Evolutionary conservation across 2,797 vertebrate species (phyloP).

Genomic region (Oreochromis mossambicus): DNA sequence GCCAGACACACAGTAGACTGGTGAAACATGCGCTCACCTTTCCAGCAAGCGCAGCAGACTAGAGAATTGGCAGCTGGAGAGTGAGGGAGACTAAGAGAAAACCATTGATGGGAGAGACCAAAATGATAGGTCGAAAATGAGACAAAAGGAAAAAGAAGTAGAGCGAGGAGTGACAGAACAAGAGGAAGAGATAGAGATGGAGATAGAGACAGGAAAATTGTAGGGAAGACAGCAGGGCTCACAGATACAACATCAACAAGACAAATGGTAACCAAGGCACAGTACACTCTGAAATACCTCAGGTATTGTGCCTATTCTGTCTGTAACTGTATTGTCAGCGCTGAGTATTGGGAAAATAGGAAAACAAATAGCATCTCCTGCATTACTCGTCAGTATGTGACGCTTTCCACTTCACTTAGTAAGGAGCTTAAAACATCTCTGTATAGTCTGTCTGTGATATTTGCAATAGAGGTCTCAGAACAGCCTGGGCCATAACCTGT

Average conservation of each 20-base stretch:
- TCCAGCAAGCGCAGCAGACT: slow-evolving; percentile 27
- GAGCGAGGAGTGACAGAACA: slow-evolving; percentile 43
- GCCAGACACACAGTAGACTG: slow-evolving; percentile 54
- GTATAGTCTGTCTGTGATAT: background rate
- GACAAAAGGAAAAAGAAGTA: slow-evolving; percentile 44
- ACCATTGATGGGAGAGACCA: slow-evolving; percentile 23
- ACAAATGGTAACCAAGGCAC: slow-evolving; percentile 51
- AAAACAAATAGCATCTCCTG: slow-evolving; percentile 39
- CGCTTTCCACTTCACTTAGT: slow-evolving; percentile 35
- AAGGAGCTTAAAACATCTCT: slow-evolving; percentile 41
- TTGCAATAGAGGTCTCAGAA: background rate
- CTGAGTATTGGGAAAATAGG: slow-evolving; percentile 18
- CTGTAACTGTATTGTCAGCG: slow-evolving; percentile 51
- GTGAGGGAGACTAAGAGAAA: background rate
- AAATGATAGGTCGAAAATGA: slow-evolving; percentile 44
- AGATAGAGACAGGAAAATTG: slow-evolving; percentile 11
- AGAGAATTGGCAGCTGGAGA: slow-evolving; percentile 36
- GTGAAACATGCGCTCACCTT: slow-evolving; percentile 57
- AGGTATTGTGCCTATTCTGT: slow-evolving; percentile 61
- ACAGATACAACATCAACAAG: slow-evolving; percentile 39
- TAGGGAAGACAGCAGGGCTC: slow-evolving; percentile 25
- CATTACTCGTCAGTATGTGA: slow-evolving; percentile 6
- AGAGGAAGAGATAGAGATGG: slow-evolving; percentile 30
- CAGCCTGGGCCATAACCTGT: background rate
- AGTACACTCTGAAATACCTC: slow-evolving; percentile 36